phyloP scores from a whole-genome alignment of 2,797 vertebrate species.

The Smutsia temminckii region DNA sequence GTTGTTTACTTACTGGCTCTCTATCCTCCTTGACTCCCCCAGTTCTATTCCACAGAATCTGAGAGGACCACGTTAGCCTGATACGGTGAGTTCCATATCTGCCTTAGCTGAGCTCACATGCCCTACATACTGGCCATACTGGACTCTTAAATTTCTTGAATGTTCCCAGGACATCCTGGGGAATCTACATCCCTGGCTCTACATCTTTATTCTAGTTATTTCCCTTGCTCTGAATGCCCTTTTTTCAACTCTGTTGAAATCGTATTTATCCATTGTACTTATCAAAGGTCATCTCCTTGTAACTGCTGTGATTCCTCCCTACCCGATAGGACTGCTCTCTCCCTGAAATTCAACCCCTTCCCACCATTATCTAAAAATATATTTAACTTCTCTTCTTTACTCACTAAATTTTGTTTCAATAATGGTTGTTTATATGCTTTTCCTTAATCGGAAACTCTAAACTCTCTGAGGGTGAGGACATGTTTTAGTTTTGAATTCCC shows the following conservation, averaged over 20 bases:
- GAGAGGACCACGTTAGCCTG: background rate
- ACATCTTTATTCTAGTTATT: background rate
- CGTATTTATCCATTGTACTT: background rate
- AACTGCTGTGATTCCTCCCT: background rate
- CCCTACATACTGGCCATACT: background rate
- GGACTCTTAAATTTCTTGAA: background rate
- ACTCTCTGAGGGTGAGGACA: conserved; percentile 19
- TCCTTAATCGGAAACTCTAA: background rate
- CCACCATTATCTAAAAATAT: background rate
- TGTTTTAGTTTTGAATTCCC: background rate
- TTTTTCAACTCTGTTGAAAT: background rate
- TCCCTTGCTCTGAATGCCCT: background rate
- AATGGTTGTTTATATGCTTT: background rate
- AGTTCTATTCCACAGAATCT: background rate
- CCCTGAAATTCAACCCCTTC: background rate
- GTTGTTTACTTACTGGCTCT: background rate
- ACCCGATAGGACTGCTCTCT: background rate
- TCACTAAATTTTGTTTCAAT: background rate
- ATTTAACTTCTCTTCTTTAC: conserved; percentile 6
- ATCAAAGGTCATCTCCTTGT: background rate
- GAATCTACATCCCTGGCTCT: background rate
- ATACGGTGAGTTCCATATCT: background rate
- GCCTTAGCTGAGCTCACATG: background rate
- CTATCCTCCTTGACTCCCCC: background rate
- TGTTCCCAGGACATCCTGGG: background rate